These are phyloP conservation scores for Nebria brevicollis DNA, from an alignment of 2,888 invertebrate species.

Conservation along the genomic window DNA sequence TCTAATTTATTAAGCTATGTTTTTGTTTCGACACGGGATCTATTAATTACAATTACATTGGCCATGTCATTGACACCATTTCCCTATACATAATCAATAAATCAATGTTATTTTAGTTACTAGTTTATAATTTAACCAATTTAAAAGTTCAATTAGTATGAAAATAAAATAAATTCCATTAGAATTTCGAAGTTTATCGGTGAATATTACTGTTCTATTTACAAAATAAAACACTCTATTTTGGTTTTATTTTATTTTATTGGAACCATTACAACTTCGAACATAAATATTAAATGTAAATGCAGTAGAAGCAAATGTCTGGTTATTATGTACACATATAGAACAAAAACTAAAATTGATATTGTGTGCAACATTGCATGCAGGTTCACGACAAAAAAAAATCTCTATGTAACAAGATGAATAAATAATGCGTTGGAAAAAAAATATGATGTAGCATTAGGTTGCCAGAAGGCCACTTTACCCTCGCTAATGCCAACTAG, in stretches of 20 bases:
- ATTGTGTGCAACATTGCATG: not conserved
- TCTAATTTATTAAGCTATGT: constrained; percentile 44
- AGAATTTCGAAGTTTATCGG: no score
- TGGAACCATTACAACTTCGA: not conserved
- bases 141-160: no score
- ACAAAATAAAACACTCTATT: no score
- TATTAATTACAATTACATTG: constrained; percentile 43
- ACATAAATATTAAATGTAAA: not conserved
- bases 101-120: constrained; percentile 4
- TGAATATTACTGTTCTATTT: no score
- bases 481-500: constrained; percentile 1
- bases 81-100: not conserved
- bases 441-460: not conserved
- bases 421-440: not conserved
- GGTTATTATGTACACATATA: not conserved
- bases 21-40: constrained; percentile 39
- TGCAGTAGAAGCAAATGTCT: not conserved
- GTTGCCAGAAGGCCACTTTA: not conserved
- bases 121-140: not conserved
- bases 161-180: no score
- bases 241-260: not conserved
- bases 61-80: constrained; percentile 28
- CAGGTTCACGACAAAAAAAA: not conserved
- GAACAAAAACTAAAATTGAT: not conserved
- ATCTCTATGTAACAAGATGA: not conserved